Evolutionary conservation across 2,888 invertebrate genomes (phyloP).

Genomic region (Chalcis sispes): DNA sequence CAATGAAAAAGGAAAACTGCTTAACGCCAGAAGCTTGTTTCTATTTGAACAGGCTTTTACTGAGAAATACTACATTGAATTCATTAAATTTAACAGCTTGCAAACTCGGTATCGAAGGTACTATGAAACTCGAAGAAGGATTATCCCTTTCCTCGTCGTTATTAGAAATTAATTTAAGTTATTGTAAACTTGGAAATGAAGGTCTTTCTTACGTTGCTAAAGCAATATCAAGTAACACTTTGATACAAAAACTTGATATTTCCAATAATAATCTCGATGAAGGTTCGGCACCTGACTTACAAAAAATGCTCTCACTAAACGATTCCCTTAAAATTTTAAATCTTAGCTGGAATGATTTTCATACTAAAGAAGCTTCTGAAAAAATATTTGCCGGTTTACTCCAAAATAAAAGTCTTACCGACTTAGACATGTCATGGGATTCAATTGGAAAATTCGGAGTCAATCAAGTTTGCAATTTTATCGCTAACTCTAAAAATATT

Average conservation of each 20-base stretch:
- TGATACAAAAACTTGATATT: slow-evolving; percentile 75
- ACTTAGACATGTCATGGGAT: slow-evolving; percentile 77
- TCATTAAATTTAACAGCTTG: slow-evolving; percentile 75
- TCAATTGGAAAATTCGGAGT: slow-evolving; percentile 71
- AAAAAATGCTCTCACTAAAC: slow-evolving; percentile 74
- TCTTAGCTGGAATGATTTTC: slow-evolving; percentile 79
- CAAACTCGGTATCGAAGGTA: slow-evolving; percentile 75
- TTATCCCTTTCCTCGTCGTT: slow-evolving; percentile 70
- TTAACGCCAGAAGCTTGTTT: slow-evolving; percentile 71
- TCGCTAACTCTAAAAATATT: slow-evolving; percentile 60
- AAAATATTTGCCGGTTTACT: slow-evolving; percentile 72
- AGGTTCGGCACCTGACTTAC: slow-evolving; percentile 72
- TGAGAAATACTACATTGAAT: slow-evolving; percentile 70
- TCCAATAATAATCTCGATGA: slow-evolving; percentile 78
- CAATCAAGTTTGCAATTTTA: slow-evolving; percentile 58
- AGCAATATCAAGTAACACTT: slow-evolving; percentile 70
- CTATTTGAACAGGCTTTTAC: slow-evolving; percentile 73
- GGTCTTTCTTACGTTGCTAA: slow-evolving; percentile 72
- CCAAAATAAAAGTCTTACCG: slow-evolving; percentile 68
- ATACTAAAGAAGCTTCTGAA: slow-evolving; percentile 72
- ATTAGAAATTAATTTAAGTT: slow-evolving; percentile 74
- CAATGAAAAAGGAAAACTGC: slow-evolving; percentile 74
- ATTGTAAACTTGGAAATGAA: slow-evolving; percentile 75
- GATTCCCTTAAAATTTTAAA: slow-evolving; percentile 76
- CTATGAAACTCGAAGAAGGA: slow-evolving; percentile 71